Evolutionary conservation across 2,888 invertebrate species (phyloP).

Genomic region (Cosmopolites sordidus): DNA sequence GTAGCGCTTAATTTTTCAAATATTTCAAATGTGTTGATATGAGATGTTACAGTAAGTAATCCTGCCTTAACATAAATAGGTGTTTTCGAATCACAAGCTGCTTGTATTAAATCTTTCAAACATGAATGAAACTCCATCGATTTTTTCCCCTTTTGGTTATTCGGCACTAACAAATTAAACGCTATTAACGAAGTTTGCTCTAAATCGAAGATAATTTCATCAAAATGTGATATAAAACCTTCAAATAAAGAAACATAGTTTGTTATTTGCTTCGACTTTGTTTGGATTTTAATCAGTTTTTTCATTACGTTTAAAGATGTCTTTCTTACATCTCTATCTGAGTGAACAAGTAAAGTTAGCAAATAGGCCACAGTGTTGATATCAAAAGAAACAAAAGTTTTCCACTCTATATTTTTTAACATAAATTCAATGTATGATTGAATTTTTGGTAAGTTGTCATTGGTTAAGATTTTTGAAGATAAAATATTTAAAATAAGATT

Average conservation of each 20-base stretch:
- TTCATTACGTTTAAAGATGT: background rate
- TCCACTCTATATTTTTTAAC: background rate
- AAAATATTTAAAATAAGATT: conserved; percentile 32
- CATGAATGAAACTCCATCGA: background rate
- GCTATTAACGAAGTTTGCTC: conserved; percentile 63
- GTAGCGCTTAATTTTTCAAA: conserved; percentile 35
- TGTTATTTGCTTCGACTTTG: too few species aligned
- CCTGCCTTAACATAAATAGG: conserved; percentile 49
- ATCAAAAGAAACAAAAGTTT: conserved; percentile 16
- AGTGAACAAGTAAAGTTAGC: conserved; percentile 8
- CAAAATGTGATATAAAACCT: conserved; percentile 31
- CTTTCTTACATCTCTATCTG: conserved; percentile 6
- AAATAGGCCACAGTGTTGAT: conserved; percentile 22
- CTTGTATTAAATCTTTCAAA: conserved; percentile 33
- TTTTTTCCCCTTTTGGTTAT: conserved; percentile 37
- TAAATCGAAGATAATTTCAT: conserved; percentile 61
- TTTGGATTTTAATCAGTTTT: background rate
- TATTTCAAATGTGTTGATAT: conserved; percentile 35
- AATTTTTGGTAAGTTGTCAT: background rate
- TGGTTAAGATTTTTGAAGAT: conserved; percentile 15
- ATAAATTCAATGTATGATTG: background rate
- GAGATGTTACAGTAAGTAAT: conserved; percentile 44
- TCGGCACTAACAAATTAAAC: conserved; percentile 55
- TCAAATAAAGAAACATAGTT: conserved; percentile 18
- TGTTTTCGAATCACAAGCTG: conserved; percentile 45